A percentile compares a stretch with the other conserved stretches of the same genome.
Conservation (phyloP, 2,797 vertebrate species). For the Eurystomus glaucurus region DNA sequence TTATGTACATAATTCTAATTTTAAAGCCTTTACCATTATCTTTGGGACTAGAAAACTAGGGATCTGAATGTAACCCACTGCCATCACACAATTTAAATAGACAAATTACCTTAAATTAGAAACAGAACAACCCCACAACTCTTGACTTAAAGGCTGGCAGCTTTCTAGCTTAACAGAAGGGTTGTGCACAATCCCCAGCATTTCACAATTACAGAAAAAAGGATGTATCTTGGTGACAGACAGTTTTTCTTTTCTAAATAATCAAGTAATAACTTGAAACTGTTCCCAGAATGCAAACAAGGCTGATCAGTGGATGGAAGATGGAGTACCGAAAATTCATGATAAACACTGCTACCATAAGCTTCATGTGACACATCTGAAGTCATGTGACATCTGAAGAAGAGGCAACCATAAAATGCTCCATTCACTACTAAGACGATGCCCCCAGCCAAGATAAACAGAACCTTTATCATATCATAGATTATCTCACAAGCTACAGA, state of each 20-base stretch:
- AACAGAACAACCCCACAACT: background rate
- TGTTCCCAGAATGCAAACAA: background rate
- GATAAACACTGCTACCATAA: background rate
- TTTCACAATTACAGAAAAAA: background rate
- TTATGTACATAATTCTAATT: background rate
- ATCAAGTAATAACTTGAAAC: background rate
- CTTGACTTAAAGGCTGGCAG: background rate
- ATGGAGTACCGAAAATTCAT: background rate
- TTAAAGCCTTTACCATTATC: background rate
- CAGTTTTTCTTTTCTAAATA: background rate
- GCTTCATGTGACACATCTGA: background rate
- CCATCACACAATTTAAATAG: background rate
- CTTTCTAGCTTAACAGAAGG: background rate
- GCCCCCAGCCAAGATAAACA: background rate
- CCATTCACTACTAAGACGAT: background rate
- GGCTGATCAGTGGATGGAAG: background rate
- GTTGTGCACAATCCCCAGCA: background rate
- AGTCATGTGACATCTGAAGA: background rate
- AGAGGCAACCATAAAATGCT: background rate
- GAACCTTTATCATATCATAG: background rate
- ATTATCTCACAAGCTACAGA: background rate
- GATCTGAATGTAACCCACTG: background rate
- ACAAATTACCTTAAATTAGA: background rate
- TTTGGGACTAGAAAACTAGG: background rate
- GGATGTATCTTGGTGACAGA: fast-evolving